Evolutionary conservation across 2,888 invertebrate genomes (phyloP).

Genomic region (Eueremaeus valkanovi): DNA sequence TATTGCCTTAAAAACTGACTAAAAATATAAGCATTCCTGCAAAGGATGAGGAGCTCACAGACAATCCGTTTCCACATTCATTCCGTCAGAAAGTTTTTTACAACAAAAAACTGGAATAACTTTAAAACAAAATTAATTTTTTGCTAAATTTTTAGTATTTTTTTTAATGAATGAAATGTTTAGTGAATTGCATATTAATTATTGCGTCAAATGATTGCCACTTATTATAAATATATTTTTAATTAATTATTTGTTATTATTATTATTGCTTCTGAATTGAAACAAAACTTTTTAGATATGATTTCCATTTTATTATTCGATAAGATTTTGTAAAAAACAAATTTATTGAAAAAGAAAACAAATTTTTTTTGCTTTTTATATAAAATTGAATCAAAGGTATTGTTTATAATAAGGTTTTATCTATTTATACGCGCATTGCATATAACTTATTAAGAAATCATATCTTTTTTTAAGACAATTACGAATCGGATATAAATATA

Average conservation of each 20-base stretch:
- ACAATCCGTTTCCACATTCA: neutral
- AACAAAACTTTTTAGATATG: conserved; percentile 17
- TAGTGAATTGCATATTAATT: neutral
- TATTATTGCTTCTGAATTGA: neutral
- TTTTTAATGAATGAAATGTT: neutral
- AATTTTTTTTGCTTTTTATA: neutral
- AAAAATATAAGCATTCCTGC: conserved; percentile 1
- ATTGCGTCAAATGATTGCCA: neutral
- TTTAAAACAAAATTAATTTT: neutral
- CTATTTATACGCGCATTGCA: conserved; percentile 21
- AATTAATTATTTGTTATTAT: neutral
- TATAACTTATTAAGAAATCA: conserved; percentile 35
- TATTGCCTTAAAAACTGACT: neutral
- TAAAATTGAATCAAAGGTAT: conserved; percentile 10
- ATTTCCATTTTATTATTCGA: neutral
- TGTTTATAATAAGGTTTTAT: conserved; percentile 29
- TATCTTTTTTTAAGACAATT: conserved; percentile 30
- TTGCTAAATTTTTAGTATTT: neutral
- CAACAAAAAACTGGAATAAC: neutral
- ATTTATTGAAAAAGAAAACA: neutral
- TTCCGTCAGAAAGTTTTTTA: neutral
- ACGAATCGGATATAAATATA: neutral
- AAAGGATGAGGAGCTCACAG: neutral
- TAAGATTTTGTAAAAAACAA: neutral
- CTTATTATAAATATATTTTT: neutral